Base-by-base conservation (phyloP, 2,113 vertebrate genomes). In the Psilopsiagon aurifrons region DNA sequence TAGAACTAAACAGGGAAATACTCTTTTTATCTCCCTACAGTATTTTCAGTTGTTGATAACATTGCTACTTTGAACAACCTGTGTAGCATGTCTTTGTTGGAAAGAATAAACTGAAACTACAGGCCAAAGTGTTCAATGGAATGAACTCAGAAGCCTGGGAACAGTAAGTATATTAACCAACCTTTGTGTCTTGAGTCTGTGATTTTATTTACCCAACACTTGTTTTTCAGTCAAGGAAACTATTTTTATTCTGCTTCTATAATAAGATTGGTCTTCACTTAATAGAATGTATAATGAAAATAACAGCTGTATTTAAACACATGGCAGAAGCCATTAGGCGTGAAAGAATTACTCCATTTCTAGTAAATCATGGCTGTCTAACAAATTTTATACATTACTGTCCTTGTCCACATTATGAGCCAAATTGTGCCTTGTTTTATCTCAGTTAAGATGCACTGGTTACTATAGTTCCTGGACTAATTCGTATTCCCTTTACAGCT, bases 291-390 rank as follows among this genome's bases (percentile, higher is more conserved):
- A 86, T 62, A 92, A 95, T 24, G 37, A 93, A 94, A 95, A 87
- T 86, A 90, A 82, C 69, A 96, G 68, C 80, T 78, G 73, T 76
- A 94, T 92, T 96, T 92, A 92, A 95, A 86, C 88, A 96, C 77
- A 86, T 28, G 44, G 80, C 83, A 96, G 57, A 88, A 86, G 69
- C 11, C 77, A 94, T 91, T 82, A 92, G 73, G 31, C 57, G 49
- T 62, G 74, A 52, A 95, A 92, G 62, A 92, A 95, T 73, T 87
- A 90, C 18, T 49, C 27, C 49, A 90, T 89, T 91, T 88, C 88
- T 78, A 74, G 60, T 31, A 93, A 93, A 95, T 75, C 69, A 55
- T 59, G 60, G 29, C 74, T 93, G 88, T 86, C 80, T 84, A 95
- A 92, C 22, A 69, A 71, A 94, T 96, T 93, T 94, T 92, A 84